Evolutionary conservation across 2,888 invertebrate species (phyloP), one percentile per base, ranked within the genome.

Genomic region (Stenolophus ochropezus): DNA sequence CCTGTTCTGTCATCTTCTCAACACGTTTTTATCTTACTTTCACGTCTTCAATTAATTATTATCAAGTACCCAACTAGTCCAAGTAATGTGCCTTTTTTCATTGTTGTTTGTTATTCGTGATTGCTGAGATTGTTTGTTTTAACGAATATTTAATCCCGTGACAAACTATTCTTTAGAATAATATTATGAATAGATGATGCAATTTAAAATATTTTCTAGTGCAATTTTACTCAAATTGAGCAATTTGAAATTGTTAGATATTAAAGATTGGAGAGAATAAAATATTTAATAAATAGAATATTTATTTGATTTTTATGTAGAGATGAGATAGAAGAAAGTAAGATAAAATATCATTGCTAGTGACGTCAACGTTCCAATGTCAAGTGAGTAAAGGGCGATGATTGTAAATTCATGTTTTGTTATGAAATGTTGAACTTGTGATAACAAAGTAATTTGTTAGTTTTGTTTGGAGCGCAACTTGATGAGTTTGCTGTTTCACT

Each of bases 51-150:
- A 73, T 49, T 33, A 20, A 25, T 75, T 75, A 18, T 25, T 25
- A 53, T 75, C 61, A 56, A 53, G 23, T 75, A 75, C 81, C 81
- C 58, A 77, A 80, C 80, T 81, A 81, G 81, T 81, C 81, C 75
- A 75, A 81, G 74, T 81, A 81, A 74, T 73, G 81, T 81, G 81
- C 81, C 81, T 81, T 81, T 81, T 81, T 81, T 81, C n/a, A 81
- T 81, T 81, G 81, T 75, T 81, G 47, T 74, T 75, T 81, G 81
- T 81, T 81, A 74, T 71, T 69, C 53, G 71, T 56, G 71, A 71
- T 79, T 42, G 21, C 56, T 53, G 23, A 61, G 8, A 61, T 47
- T 77, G 33, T 61, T 77, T 77, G 20, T 69, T 69, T 51, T 49
- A 53, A 42, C 14, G 51, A 51, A 79, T 33, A 69, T 80, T 79